Percentiles rank a stretch among this genome's conserved stretches.
Evolutionary conservation across 1,140 invertebrate species (phyloP).

Genomic region (Nylanderia fulva): DNA sequence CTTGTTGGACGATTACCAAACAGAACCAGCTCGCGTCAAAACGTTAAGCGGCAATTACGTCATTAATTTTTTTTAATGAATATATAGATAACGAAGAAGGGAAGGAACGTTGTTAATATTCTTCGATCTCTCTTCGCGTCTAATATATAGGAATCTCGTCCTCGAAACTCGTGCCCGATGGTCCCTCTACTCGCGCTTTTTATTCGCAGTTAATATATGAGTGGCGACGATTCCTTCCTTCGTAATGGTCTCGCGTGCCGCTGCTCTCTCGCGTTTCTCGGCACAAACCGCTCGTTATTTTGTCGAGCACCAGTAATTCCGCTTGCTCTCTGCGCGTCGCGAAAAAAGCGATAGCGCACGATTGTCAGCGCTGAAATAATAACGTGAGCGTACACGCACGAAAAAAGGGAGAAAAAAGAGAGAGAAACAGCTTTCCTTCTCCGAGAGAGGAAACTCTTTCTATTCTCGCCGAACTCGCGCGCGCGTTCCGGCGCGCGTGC

Average conservation of each 20-base stretch:
- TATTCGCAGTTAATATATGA: slow-evolving; percentile 39
- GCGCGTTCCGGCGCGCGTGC: background rate
- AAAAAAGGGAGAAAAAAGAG: background rate
- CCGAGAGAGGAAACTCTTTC: background rate
- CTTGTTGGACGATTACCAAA: background rate
- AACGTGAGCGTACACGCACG: background rate
- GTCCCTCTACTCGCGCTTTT: slow-evolving; percentile 19
- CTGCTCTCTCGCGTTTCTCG: slow-evolving; percentile 18
- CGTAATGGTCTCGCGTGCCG: slow-evolving; percentile 40
- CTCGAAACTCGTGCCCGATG: too few relatives aligned
- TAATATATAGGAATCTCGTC: too few relatives aligned
- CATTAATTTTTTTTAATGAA: background rate
- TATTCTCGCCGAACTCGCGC: slow-evolving; percentile 16
- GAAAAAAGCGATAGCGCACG: slow-evolving; percentile 55
- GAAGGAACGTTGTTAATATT: too few relatives aligned
- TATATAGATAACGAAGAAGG: background rate
- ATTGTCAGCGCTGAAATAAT: slow-evolving; percentile 46
- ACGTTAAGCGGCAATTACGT: too few relatives aligned
- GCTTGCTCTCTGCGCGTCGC: background rate
- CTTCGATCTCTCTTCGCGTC: background rate
- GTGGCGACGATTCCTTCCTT: slow-evolving; percentile 29
- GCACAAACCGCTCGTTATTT: slow-evolving; percentile 47
- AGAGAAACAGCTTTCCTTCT: background rate
- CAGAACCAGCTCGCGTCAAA: background rate
- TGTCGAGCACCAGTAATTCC: slow-evolving; percentile 61